Percentiles rank a stretch among this genome's conserved stretches.
These are phyloP conservation scores for Paragorgia papillata DNA, from an alignment of 92 coral and sea anemone species.

Conservation along the genomic window DNA sequence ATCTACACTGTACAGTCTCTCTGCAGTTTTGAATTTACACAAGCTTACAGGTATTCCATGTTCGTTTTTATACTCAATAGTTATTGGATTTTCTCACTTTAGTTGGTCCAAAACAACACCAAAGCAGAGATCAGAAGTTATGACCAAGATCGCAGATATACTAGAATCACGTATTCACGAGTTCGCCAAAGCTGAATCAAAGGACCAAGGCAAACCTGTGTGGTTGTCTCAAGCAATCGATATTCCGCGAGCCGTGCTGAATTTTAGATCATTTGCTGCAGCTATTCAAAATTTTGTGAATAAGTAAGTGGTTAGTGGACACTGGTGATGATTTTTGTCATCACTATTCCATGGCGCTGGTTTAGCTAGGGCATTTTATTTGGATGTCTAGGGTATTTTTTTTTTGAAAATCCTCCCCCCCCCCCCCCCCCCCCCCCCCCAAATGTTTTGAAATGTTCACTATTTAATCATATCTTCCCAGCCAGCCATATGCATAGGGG, in stretches of 20 bases:
- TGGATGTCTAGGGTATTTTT: too few relatives aligned
- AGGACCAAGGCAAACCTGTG: slow-evolving; percentile 85
- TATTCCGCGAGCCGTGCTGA: slow-evolving; percentile 73
- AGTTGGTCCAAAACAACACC: slow-evolving; percentile 81
- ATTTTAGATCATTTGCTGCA: slow-evolving; percentile 73
- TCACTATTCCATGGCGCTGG: background rate
- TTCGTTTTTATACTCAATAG: background rate
- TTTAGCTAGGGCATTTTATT: background rate
- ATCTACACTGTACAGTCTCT: background rate
- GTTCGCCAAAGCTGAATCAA: slow-evolving; percentile 79
- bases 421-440: too few relatives aligned
- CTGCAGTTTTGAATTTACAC: too few relatives aligned
- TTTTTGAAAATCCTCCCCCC: too few relatives aligned
- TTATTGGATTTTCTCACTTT: background rate
- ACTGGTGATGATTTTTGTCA: background rate
- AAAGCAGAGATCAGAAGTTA: slow-evolving; percentile 58
- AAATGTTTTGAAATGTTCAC: too few relatives aligned
- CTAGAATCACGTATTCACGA: slow-evolving; percentile 67
- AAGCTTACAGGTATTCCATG: too few relatives aligned
- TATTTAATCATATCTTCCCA: too few relatives aligned
- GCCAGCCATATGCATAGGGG: too few relatives aligned
- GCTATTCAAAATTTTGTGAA: slow-evolving; percentile 54
- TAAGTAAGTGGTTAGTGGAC: slow-evolving; percentile 37
- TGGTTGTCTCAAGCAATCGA: slow-evolving; percentile 64
- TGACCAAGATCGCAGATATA: slow-evolving; percentile 82